A percentile compares a stretch with the other conserved stretches of the same genome.
These are phyloP conservation scores for Clupea harengus DNA, from an alignment of 2,113 vertebrate genomes.

Conservation along the genomic window DNA sequence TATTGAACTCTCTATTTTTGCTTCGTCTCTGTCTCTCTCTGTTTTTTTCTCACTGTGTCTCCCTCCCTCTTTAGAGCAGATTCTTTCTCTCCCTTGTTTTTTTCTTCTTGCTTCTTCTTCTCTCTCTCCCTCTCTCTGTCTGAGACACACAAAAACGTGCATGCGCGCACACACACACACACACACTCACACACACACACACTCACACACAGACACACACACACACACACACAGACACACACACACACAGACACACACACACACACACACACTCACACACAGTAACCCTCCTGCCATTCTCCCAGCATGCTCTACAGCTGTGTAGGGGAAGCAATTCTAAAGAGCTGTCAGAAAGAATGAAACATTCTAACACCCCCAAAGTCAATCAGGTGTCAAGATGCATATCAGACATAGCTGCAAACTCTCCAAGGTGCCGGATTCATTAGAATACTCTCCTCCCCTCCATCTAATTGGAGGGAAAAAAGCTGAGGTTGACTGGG, in stretches of 20 bases:
- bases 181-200: not conserved
- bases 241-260: not conserved
- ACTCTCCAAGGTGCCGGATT: conserved; percentile 38
- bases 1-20: conserved; percentile 20
- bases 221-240: not conserved
- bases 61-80: not conserved
- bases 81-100: too few relatives aligned
- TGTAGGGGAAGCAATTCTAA: conserved; percentile 33
- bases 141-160: not conserved
- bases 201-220: not conserved
- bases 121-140: not conserved
- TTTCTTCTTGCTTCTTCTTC: not conserved
- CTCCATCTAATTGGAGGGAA: conserved; percentile 25
- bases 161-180: not conserved
- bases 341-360: conserved; percentile 33
- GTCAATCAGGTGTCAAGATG: conserved; percentile 49
- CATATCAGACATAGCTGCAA: conserved; percentile 41
- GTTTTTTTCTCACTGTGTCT: not conserved
- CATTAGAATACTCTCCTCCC: conserved; percentile 38
- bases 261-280: not conserved
- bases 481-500: conserved; percentile 14
- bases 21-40: not conserved
- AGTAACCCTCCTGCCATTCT: conserved; percentile 27
- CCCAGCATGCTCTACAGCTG: conserved; percentile 14
- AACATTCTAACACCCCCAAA: conserved; percentile 32